phyloP scores from a whole-genome alignment of 1,140 invertebrate genomes.

The Megathymus violae region DNA sequence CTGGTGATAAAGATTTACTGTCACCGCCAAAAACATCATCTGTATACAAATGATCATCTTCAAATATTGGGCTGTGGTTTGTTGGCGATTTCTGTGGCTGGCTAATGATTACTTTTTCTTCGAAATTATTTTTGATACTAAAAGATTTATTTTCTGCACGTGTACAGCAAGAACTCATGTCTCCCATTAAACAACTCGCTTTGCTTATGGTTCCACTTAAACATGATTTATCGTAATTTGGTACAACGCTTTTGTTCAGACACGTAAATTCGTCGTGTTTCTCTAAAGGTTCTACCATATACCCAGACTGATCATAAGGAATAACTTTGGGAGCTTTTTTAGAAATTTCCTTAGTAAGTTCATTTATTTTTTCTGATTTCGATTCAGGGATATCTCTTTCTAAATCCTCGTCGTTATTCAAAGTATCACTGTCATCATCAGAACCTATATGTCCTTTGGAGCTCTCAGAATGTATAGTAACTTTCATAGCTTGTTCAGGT shows the following conservation, averaged over 20 bases:
- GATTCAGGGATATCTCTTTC: constrained; percentile 78
- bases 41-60: constrained; percentile 85
- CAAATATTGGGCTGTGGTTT: constrained; percentile 85
- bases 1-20: constrained; percentile 84
- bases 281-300: constrained; percentile 81
- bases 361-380: constrained; percentile 64
- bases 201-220: constrained; percentile 84
- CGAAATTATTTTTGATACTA: constrained; percentile 62
- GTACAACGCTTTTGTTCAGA: constrained; percentile 71
- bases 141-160: constrained; percentile 74
- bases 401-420: constrained; percentile 84
- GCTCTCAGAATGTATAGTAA: constrained; percentile 86
- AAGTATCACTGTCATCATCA: constrained; percentile 85
- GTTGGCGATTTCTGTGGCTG: constrained; percentile 85
- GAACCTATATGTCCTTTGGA: constrained; percentile 84
- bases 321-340: constrained; percentile 66
- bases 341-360: constrained; percentile 42
- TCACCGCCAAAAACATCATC: constrained; percentile 87
- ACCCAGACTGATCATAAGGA: constrained; percentile 79
- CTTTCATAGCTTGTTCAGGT: constrained; percentile 87
- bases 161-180: constrained; percentile 79
- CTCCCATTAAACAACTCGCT: constrained; percentile 82
- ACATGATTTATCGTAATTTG: constrained; percentile 84
- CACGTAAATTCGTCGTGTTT: constrained; percentile 70
- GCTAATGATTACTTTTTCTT: constrained; percentile 84